These are phyloP conservation scores for Apostichopus japonicus DNA, from an alignment of 35 echinoderm and acorn worm species.

Conservation along the genomic window DNA sequence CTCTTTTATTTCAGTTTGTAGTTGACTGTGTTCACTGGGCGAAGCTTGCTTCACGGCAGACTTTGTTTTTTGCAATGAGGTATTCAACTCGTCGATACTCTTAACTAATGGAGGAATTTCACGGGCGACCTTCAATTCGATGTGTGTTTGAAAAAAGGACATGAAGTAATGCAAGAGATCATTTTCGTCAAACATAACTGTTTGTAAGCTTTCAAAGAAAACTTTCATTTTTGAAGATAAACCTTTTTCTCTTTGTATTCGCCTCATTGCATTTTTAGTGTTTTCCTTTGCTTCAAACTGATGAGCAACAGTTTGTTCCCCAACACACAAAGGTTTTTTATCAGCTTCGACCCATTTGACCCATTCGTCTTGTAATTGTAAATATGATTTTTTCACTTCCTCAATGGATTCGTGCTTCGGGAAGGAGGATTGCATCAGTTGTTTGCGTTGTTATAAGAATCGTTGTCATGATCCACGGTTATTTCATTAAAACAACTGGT, in stretches of 20 bases:
- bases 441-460: neutral
- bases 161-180: neutral
- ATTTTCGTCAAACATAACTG: no score
- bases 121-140: neutral
- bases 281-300: neutral
- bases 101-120: neutral
- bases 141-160: neutral
- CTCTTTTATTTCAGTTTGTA: neutral
- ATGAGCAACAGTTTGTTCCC: neutral
- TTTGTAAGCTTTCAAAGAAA: neutral
- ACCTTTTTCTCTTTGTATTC: neutral
- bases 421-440: neutral
- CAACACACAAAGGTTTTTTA: neutral
- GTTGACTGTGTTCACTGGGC: neutral
- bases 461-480: neutral
- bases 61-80: neutral
- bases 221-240: neutral
- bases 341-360: neutral
- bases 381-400: neutral
- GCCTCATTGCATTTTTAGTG: neutral
- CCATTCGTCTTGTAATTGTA: neutral
- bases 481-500: neutral
- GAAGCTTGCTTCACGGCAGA: neutral
- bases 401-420: neutral
- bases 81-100: neutral